These are phyloP conservation scores for Spea bombifrons DNA, from an alignment of 2,113 vertebrate species.

Conservation along the genomic window DNA sequence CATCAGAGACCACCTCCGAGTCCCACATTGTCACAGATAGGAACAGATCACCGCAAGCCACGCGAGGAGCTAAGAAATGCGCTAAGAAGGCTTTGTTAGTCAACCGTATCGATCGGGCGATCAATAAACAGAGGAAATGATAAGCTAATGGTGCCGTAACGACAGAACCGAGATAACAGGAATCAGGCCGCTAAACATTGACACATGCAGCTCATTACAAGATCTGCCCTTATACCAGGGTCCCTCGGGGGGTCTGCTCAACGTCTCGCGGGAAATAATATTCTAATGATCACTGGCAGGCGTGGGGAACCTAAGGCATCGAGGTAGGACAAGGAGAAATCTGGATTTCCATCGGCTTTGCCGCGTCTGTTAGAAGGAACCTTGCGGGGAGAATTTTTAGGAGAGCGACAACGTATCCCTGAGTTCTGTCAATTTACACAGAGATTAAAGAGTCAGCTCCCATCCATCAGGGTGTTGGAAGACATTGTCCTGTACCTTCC, in stretches of 20 bases:
- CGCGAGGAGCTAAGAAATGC: background rate
- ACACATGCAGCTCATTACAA: conserved; percentile 21
- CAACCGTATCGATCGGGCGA: conserved; percentile 8
- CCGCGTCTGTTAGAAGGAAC: no score
- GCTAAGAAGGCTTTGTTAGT: conserved; percentile 29
- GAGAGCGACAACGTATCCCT: no score
- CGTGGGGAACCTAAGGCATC: no score
- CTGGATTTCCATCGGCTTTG: no score
- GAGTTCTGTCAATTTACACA: no score
- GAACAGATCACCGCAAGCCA: background rate
- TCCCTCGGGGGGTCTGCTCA: background rate
- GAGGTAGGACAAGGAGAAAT: no score
- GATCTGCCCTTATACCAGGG: background rate
- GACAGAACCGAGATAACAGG: background rate
- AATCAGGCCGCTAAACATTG: conserved; percentile 3
- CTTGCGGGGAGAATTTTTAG: no score
- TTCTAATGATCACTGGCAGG: no score
- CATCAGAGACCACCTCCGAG: background rate
- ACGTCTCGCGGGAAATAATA: background rate
- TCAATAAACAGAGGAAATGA: conserved; percentile 31
- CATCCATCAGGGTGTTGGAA: background rate
- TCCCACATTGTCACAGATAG: background rate
- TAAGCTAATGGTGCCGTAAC: conserved; percentile 14
- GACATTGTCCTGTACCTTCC: background rate
- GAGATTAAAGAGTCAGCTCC: no score